These are phyloP conservation scores for Coptodon rendalli DNA, from an alignment of 2,113 vertebrate genomes.

Conservation along the genomic window DNA sequence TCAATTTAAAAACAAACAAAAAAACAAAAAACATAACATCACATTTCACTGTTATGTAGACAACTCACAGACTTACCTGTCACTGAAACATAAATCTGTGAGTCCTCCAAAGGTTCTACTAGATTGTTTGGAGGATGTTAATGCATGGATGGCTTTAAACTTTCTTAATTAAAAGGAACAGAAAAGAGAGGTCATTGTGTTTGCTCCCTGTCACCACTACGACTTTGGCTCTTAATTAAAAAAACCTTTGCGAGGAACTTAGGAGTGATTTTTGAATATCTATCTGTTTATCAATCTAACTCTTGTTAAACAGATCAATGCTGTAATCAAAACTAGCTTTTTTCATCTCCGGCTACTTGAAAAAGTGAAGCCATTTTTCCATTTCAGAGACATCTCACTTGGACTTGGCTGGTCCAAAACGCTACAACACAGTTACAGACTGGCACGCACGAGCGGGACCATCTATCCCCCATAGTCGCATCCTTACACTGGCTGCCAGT, in stretches of 20 bases:
- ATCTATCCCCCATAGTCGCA: too few species aligned
- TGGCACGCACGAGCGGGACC: too few species aligned
- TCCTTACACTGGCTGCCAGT: too few species aligned
- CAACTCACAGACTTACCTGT: too few species aligned
- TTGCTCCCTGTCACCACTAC: not conserved
- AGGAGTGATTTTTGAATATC: too few species aligned
- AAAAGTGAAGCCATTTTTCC: not conserved
- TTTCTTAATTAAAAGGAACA: not conserved
- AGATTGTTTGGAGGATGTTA: too few species aligned
- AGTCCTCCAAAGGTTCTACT: too few species aligned
- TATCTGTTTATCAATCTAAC: too few species aligned
- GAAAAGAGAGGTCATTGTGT: not conserved
- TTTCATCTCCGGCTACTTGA: not conserved
- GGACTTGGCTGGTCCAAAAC: not conserved
- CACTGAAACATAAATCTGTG: too few species aligned
- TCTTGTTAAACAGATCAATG: not conserved
- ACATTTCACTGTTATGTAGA: not conserved
- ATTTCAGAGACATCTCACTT: not conserved
- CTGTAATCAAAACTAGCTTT: not conserved
- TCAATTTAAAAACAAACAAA: not conserved
- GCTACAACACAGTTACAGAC: too few species aligned
- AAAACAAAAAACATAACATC: not conserved
- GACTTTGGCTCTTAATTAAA: not conserved
- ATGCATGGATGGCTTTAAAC: not conserved
- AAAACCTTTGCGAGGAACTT: rapidly evolving